Evolutionary conservation across 2,797 vertebrate genomes (phyloP).

Genomic region (Urosaurus nigricauda): DNA sequence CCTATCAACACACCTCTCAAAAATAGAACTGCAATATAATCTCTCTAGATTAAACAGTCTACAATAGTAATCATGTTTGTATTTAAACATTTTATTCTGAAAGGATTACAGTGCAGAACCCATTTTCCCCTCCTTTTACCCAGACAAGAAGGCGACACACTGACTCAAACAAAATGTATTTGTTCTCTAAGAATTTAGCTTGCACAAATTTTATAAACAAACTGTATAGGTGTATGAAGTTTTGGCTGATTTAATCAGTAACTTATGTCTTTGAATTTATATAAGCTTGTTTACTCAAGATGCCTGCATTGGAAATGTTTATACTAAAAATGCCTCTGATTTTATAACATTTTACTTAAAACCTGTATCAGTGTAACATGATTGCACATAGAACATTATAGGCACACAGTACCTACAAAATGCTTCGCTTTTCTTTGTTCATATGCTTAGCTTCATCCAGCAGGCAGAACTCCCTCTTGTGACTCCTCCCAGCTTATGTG

Average conservation of each 20-base stretch:
- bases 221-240: slow-evolving; percentile 75
- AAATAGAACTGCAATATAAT: slow-evolving; percentile 86
- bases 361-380: background rate
- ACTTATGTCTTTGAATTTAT: slow-evolving; percentile 72
- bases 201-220: slow-evolving; percentile 76
- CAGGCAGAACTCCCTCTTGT: background rate
- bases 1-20: slow-evolving; percentile 83
- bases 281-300: slow-evolving; percentile 71
- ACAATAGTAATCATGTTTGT: slow-evolving; percentile 89
- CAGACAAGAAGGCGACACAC: slow-evolving; percentile 92
- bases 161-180: slow-evolving; percentile 89
- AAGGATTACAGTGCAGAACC: slow-evolving; percentile 88
- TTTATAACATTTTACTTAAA: slow-evolving; percentile 55
- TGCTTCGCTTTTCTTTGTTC: background rate
- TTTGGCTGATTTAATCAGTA: slow-evolving; percentile 75
- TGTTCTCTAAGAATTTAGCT: slow-evolving; percentile 86
- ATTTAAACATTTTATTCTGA: slow-evolving; percentile 93
- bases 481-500: too few species aligned
- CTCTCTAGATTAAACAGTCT: slow-evolving; percentile 87
- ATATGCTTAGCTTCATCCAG: background rate
- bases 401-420: background rate
- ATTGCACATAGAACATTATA: background rate
- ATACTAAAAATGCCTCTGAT: slow-evolving; percentile 55
- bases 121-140: slow-evolving; percentile 78
- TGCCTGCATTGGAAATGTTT: slow-evolving; percentile 64